These are phyloP conservation scores for Acanthosepion pharaonis DNA, from an alignment of 2,888 invertebrate genomes.

Conservation along the genomic window DNA sequence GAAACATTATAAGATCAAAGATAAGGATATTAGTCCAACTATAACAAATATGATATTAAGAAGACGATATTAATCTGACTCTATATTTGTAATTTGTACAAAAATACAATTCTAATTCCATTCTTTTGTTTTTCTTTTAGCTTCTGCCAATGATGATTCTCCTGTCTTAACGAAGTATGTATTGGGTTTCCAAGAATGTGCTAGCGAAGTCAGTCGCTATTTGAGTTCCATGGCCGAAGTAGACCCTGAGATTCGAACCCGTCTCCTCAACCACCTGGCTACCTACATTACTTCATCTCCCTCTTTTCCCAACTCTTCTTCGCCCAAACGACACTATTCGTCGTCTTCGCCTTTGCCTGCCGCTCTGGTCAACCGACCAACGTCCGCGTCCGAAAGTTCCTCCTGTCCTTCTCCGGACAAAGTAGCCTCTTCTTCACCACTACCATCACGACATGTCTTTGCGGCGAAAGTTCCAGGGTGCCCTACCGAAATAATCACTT, in stretches of 20 bases:
- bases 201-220: conserved; percentile 63
- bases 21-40: too few species aligned
- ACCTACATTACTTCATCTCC: conserved; percentile 50
- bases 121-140: not conserved
- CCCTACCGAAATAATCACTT: not conserved
- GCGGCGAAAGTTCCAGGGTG: not conserved
- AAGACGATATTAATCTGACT: too few species aligned
- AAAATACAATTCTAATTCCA: not conserved
- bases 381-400: not conserved
- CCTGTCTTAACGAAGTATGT: conserved; percentile 77
- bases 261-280: conserved; percentile 62
- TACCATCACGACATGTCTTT: not conserved
- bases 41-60: too few species aligned
- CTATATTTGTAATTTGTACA: too few species aligned
- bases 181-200: conserved; percentile 65
- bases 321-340: not conserved
- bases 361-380: not conserved
- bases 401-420: not conserved
- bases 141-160: conserved; percentile 25
- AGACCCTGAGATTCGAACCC: conserved; percentile 56
- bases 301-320: not conserved
- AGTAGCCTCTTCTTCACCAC: not conserved
- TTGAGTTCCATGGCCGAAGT: conserved; percentile 55
- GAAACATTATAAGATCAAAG: too few species aligned
- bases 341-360: not conserved